Base-by-base conservation (phyloP, 1,140 invertebrate species). In the Alviniconcha marisindica region DNA sequence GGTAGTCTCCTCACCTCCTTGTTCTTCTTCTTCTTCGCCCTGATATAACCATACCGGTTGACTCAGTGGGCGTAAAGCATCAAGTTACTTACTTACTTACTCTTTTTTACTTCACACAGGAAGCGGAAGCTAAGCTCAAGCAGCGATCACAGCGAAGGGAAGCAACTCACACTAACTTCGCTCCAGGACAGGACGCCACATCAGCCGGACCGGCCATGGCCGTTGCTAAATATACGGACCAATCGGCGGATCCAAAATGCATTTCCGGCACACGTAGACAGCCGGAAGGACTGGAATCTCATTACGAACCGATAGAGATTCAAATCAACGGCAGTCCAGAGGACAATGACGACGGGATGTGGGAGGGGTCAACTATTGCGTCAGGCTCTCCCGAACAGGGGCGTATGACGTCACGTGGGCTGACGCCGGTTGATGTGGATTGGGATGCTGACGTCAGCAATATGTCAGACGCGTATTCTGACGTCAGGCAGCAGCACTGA, bases 401-500 rank as follows among this genome's bases (percentile, higher is more conserved):
- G 38, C 18, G 56, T 40, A 60, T 40, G 40, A 66, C 36, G 38
- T 66, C 77, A 28, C 2, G 21, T 21, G 40, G 77, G 15, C 28
- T 60, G 54, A n/a, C 24, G 76, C 21, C 48, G 21, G 56, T 21
- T 33, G 77, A 80, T 12, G 54, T 21, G 15, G 77, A 80, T 2
- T 80, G 33, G 54, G 77, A 80, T 66, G 77, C 77, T 63, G 77
- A 80, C 60, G 77, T 80, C 54, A 80, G 77, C 56, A 80, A 80
- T 40, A 66, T 80, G 56, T 80, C 77, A 4, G 77, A 80, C 54
- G n/a, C 36, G 31, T 40, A 66, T 18, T 40, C 31, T 24, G 77
- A 80, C 5, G 33, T 24, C 36, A 60, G 56, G 24, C 33, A 60
- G 14, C 10, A 42, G 44, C 33, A 36, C 31, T 40, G 73, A 33